Evolutionary conservation across 2,797 vertebrate species (phyloP).

Genomic region (Steatocranus sp.): DNA sequence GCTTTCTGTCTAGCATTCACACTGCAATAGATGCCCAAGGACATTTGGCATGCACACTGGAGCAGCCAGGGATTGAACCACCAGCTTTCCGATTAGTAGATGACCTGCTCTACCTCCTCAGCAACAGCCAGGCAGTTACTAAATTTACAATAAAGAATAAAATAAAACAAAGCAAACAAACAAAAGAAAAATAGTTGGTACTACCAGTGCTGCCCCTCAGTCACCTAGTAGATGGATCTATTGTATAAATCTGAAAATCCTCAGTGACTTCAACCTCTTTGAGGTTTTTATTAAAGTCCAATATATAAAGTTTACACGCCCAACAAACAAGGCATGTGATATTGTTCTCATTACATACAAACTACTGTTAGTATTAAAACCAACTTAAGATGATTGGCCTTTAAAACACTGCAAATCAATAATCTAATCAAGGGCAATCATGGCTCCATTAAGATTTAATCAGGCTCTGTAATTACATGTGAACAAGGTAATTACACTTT

Average conservation of each 20-base stretch:
- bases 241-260: background rate
- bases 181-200: background rate
- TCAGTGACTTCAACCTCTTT: background rate
- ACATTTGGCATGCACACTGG: background rate
- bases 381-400: background rate
- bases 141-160: background rate
- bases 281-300: background rate
- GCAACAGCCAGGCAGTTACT: background rate
- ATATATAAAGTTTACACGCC: background rate
- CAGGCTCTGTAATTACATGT: conserved; percentile 16
- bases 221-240: background rate
- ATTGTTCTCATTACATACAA: background rate
- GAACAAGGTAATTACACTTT: conserved; percentile 33
- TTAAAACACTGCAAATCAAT: conserved; percentile 16
- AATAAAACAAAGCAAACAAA: background rate
- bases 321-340: background rate
- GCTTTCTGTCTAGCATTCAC: background rate
- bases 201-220: background rate
- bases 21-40: background rate
- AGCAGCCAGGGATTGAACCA: background rate
- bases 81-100: background rate
- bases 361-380: background rate
- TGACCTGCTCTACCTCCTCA: background rate
- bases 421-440: conserved; percentile 15
- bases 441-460: conserved; percentile 15